Base-by-base conservation (phyloP, 2,797 vertebrate genomes). In the Corythornis leucogaster region DNA sequence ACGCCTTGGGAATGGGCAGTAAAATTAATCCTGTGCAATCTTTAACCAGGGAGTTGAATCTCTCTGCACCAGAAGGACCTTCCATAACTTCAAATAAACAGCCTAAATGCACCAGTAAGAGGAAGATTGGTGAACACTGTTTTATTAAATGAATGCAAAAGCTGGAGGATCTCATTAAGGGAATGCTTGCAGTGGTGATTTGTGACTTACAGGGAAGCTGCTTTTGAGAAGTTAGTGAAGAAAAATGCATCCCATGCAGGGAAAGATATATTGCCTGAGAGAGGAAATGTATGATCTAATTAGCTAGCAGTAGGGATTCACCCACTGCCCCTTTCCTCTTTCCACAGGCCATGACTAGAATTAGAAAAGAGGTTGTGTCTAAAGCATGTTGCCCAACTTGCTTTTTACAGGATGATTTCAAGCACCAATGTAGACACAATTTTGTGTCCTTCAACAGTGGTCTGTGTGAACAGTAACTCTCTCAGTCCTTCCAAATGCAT, bases 231-330 rank as follows among this genome's bases (percentile, higher is more conserved):
- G 69, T 89, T 93, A 92, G 89, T 68, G 92, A 90, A 93, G 89
- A 96, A 96, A 96, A 96, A 95, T 92, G 73, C 73, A 46, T 86
- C 81, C 76, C 63, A 71, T 90, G 92, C 77, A 92, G 93, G 63
- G 90, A 84, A 93, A 89, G 95, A 96, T 94, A 48, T 81, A 95
- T 93, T 94, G 95, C 86, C 67, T 87, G 87, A 50, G 85, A 90
- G 66, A 80, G 76, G 38, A 94, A 85, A 92, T 83, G 55, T 90
- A 80, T 93, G 63, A 73, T 94, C 88, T 91, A 94, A 94, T 95
- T 95, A 95, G 79, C 81, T 92, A 94, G 62, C 88, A 73, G 76
- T 87, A 94, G 90, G 84, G 55, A 89, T 94, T 96, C 88, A 90
- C 90, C 81, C 81, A 92, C 69, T 89, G 70, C 89, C 93, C 85